These are phyloP conservation scores for Neoniphon sammara DNA, from an alignment of 2,797 vertebrate genomes.

Conservation along the genomic window DNA sequence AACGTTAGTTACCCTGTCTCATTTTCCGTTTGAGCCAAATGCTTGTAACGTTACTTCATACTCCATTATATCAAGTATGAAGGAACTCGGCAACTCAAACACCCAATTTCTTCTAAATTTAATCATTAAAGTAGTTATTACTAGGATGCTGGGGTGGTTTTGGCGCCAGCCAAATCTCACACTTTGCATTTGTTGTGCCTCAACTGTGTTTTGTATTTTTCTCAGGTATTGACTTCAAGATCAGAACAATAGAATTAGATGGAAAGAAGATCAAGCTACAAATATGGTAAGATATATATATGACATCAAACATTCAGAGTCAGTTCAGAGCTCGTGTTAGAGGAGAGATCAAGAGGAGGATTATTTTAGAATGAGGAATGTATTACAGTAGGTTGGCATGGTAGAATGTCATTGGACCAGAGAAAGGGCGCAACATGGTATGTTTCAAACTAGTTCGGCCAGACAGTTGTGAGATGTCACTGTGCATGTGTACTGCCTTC, in stretches of 20 bases:
- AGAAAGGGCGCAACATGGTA: neutral
- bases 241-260: slow-evolving; percentile 97
- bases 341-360: too few relatives aligned
- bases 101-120: neutral
- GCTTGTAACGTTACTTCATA: slow-evolving; percentile 40
- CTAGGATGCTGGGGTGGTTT: neutral
- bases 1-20: slow-evolving; percentile 19
- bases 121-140: neutral
- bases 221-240: slow-evolving; percentile 98
- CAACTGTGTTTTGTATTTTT: slow-evolving; percentile 10
- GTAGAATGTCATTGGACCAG: too few relatives aligned
- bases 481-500: too few relatives aligned
- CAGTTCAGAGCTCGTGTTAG: too few relatives aligned
- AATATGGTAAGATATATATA: slow-evolving; percentile 89
- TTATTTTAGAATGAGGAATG: too few relatives aligned
- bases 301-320: too few relatives aligned
- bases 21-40: slow-evolving; percentile 37
- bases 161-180: neutral
- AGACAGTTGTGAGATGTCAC: too few relatives aligned
- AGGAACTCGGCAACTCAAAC: neutral
- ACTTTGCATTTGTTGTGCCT: neutral
- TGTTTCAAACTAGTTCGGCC: neutral
- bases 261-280: slow-evolving; percentile 99
- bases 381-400: too few relatives aligned
- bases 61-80: neutral